Evolutionary conservation across 37 sponge, comb jelly and placozoan genomes (phyloP), one percentile per base, ranked within the genome.

Genomic region (Corticium candelabrum): DNA sequence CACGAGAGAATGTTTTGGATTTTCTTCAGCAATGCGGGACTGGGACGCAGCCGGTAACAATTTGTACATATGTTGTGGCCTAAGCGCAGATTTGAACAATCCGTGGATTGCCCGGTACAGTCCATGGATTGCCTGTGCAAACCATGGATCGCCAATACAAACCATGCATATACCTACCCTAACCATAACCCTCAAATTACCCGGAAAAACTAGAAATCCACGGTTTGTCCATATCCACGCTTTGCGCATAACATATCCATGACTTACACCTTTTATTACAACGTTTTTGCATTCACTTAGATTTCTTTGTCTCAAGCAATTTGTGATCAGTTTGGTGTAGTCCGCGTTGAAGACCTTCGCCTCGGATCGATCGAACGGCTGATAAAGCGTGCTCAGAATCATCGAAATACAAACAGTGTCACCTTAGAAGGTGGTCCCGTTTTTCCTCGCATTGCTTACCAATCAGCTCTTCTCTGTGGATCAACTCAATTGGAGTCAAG

Each of bases 291-390:
- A 40, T 80, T 35, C 0, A 29, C 2, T 70, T 35, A 37, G 74
- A 77, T n/a, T 37, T 37, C 5, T 36, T 39, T 86, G 29, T n/a
- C 77, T n/a, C 21, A 39, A 3, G 78, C 68, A 3, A n/a, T 86
- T 1, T 71, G 11, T 1, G 27, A 39, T 4, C 84, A 87, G 68
- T 83, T 83, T 74, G 67, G 80, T 1, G 81, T 80, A 34, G 1
- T 40, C 1, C 40, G 79, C 35, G 80, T 83, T 27, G 76, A 79
- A 35, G 80, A 79, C 1, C 84, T 87, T 15, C 68, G 77, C 15
- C 83, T 79, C 77, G 88, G 88, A 1, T 79, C 34, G 37, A 33
- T 87, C 40, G 77, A 87, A 40, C 82, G 83, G 36, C 84, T 87
- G 4, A 76, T 87, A 34, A 33, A 35, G 0, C 79, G 82, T 37